A percentile compares a stretch with the other conserved stretches of the same genome.
These are phyloP conservation scores for Scomber scombrus DNA, from an alignment of 2,113 vertebrate species.

Conservation along the genomic window DNA sequence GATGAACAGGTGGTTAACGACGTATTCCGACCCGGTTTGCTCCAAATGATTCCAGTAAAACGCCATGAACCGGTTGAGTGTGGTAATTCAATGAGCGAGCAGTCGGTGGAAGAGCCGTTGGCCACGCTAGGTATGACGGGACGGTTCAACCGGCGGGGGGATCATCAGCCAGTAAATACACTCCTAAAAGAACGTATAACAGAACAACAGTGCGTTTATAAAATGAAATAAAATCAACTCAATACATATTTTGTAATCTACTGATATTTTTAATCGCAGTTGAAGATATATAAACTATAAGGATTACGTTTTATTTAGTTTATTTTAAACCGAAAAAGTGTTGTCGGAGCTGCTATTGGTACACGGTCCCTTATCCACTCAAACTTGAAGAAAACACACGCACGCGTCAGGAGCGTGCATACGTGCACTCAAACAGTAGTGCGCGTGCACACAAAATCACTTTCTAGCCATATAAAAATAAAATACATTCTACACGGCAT, in stretches of 20 bases:
- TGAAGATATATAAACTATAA: accelerated
- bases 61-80: not conserved
- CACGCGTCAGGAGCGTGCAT: constrained; percentile 5
- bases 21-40: constrained; percentile 5
- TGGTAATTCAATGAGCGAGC: constrained; percentile 67
- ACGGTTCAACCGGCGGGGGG: constrained; percentile 70
- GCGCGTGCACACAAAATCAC: too few relatives aligned
- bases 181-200: not conserved
- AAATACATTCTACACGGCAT: too few relatives aligned
- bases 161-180: constrained; percentile 24
- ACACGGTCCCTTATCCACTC: constrained; percentile 43
- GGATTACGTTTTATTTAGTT: accelerated
- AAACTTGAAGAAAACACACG: constrained; percentile 73
- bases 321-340: accelerated
- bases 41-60: not conserved
- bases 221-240: accelerated
- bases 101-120: constrained; percentile 79
- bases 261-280: accelerated
- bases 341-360: not conserved
- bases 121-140: constrained; percentile 84
- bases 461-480: too few relatives aligned
- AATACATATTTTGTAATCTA: not conserved
- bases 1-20: not conserved
- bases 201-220: not conserved
- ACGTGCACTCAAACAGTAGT: not conserved